Evolutionary conservation across 2,797 vertebrate genomes (phyloP).

Genomic region (Allobates femoralis): DNA sequence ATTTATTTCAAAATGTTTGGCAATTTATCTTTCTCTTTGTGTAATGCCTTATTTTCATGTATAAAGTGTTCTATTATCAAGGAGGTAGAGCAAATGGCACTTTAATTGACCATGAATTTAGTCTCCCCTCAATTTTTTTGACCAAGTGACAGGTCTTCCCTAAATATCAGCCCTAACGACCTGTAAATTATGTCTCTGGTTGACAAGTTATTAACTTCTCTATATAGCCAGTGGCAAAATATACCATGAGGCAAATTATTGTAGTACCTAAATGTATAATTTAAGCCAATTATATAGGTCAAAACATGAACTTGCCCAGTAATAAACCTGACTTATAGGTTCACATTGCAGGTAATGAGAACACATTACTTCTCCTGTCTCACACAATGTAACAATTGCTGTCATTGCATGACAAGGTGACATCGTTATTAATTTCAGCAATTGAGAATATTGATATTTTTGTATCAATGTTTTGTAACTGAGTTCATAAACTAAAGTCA

Average conservation of each 20-base stretch:
- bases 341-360: not conserved
- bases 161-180: not conserved
- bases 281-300: slow-evolving; percentile 8
- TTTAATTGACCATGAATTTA: too few species aligned
- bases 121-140: too few species aligned
- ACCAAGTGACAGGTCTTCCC: too few species aligned
- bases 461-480: slow-evolving; percentile 4
- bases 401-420: not conserved
- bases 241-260: not conserved
- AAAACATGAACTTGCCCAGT: not conserved
- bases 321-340: not conserved
- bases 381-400: not conserved
- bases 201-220: not conserved
- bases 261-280: not conserved
- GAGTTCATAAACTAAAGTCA: not conserved
- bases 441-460: not conserved
- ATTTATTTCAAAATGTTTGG: too few species aligned
- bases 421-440: slow-evolving; percentile 11
- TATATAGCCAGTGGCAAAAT: not conserved
- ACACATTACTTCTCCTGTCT: not conserved
- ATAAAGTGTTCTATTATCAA: too few species aligned
- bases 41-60: too few species aligned
- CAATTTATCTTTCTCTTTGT: too few species aligned
- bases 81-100: too few species aligned
- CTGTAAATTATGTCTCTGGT: not conserved